Evolutionary conservation across 1,140 invertebrate species (phyloP).

Genomic region (Bombyx mori): DNA sequence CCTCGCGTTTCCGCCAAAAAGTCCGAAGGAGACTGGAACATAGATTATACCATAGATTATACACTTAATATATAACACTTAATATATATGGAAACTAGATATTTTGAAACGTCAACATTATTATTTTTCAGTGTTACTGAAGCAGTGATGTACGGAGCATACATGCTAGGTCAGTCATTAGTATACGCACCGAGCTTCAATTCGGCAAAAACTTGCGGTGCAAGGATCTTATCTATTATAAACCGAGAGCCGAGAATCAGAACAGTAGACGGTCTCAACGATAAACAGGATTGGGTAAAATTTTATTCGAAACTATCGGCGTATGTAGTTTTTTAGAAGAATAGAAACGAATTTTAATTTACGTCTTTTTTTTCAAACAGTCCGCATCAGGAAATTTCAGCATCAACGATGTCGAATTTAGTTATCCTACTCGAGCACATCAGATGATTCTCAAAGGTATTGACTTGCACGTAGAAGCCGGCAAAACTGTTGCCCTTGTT

Average conservation of each 20-base stretch:
- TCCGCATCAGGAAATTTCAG: constrained; percentile 29
- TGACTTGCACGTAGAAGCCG: constrained; percentile 80
- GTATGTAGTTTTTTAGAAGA: background rate
- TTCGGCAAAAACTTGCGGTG: constrained; percentile 83
- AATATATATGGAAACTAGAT: background rate
- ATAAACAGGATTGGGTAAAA: constrained; percentile 28
- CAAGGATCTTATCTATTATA: constrained; percentile 74
- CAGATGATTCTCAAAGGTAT: constrained; percentile 78
- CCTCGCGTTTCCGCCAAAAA: too few species aligned
- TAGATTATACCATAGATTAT: too few species aligned
- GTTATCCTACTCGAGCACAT: constrained; percentile 80
- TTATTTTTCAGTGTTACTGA: constrained; percentile 77
- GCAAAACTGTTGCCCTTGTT: constrained; percentile 90
- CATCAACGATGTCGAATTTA: constrained; percentile 76
- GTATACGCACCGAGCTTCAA: constrained; percentile 89
- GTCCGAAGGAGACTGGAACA: too few species aligned
- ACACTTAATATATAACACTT: too few species aligned
- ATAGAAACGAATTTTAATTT: background rate
- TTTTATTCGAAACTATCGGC: background rate
- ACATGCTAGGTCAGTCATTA: constrained; percentile 85
- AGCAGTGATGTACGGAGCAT: constrained; percentile 85
- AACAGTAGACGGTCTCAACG: constrained; percentile 18
- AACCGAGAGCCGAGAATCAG: constrained; percentile 59
- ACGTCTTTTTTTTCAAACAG: constrained; percentile 17
- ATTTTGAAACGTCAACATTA: background rate